phyloP scores from a whole-genome alignment of 1,140 invertebrate species.

The Limonius californicus region DNA sequence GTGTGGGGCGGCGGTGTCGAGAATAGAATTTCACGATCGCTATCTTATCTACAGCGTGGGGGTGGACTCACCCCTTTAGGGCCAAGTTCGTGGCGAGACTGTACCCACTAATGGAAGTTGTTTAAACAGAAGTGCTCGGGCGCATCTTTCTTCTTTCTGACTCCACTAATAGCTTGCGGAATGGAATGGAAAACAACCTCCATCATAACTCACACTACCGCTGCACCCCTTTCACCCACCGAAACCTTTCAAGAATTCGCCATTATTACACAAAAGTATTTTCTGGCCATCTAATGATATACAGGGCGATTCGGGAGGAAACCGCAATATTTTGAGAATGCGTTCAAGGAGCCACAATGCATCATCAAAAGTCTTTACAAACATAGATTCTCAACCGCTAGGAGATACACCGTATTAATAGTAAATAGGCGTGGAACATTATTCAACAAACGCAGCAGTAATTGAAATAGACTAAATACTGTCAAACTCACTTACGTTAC shows the following conservation, averaged over 20 bases:
- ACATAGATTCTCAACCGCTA: no score
- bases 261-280: neutral
- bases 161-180: slow-evolving; percentile 43
- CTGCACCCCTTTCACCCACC: neutral
- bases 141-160: slow-evolving; percentile 42
- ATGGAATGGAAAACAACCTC: slow-evolving; percentile 44
- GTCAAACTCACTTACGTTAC: no score
- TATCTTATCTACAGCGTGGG: slow-evolving; percentile 24
- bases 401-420: no score
- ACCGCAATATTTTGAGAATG: no score
- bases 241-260: slow-evolving; percentile 1
- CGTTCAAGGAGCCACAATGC: no score
- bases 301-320: no score
- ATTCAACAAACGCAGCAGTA: no score
- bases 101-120: slow-evolving; percentile 41
- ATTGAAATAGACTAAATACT: no score
- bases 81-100: slow-evolving; percentile 16
- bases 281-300: no score
- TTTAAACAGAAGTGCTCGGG: slow-evolving; percentile 41
- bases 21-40: slow-evolving; percentile 10
- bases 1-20: neutral
- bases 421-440: no score
- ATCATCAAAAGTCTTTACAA: no score
- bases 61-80: slow-evolving; percentile 28
- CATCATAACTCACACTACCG: slow-evolving; percentile 27